Evolutionary conservation across 2,888 invertebrate species (phyloP).

Genomic region (Drosophila meridiana): DNA sequence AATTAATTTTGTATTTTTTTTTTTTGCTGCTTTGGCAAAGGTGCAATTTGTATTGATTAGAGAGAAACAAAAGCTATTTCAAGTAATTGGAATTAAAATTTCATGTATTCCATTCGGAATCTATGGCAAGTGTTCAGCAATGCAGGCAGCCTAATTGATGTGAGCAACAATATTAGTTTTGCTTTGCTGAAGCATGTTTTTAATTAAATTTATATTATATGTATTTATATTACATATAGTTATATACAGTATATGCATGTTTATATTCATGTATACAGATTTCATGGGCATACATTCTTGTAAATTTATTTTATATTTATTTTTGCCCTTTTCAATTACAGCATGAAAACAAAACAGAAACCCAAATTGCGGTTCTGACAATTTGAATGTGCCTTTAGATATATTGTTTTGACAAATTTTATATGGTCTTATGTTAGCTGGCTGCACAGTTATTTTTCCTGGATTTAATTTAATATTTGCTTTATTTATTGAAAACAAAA

Average conservation of each 20-base stretch:
- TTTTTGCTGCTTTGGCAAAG: constrained; percentile 8
- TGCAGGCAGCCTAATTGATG: neutral
- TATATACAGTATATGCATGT: neutral
- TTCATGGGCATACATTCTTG: neutral
- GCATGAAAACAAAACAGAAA: neutral
- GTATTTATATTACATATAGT: no score
- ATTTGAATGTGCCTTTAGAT: neutral
- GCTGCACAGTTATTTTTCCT: neutral
- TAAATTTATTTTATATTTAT: neutral
- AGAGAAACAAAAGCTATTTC: constrained; percentile 9
- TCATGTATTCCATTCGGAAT: neutral
- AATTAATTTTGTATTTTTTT: constrained; percentile 27
- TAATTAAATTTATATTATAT: neutral
- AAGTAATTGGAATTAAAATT: constrained; percentile 39
- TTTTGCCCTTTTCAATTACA: neutral
- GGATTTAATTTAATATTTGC: neutral
- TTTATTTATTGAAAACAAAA: neutral
- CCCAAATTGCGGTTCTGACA: neutral
- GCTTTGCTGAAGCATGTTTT: neutral
- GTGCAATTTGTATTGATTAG: constrained; percentile 46
- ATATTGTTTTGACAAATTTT: neutral
- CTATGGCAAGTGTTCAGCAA: neutral
- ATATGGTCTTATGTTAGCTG: neutral
- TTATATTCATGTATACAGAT: neutral
- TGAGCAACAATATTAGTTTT: neutral